Base-by-base conservation (phyloP, 2,113 vertebrate species). In the Sisor rabdophorus region DNA sequence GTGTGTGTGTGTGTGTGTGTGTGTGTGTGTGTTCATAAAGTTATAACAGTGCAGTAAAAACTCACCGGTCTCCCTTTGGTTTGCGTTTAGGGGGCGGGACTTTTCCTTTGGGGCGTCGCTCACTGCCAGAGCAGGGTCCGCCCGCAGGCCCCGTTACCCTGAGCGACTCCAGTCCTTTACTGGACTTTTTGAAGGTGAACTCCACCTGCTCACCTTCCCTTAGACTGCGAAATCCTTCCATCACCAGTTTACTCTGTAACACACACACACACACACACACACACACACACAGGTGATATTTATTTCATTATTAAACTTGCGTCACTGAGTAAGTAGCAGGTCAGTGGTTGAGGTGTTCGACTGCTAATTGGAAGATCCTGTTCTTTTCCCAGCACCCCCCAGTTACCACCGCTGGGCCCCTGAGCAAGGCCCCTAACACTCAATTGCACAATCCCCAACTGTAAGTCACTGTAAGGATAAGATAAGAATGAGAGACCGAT, bases 141-240 rank as follows among this genome's bases (percentile, higher is more conserved):
- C 97, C 97, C 80, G 95, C 95, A 79, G 96, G 97, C 85, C 96
- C 97, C 54, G 96, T 98, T 91, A 98, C 97, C 93, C 96, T 92
- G 92, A 98, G 93, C 83, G 96, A 96, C 93, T 99, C 97, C 91
- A 98, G 93, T 89, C 97, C 97, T 93, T 99, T 98, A 81, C 93
- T 97, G 89, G 96, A 99, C 92, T 96, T 98, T 90, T 98, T 98
- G 89, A 95, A 98, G 85, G 94, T 97, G 92, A 99, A 99, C 91
- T 99, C 97, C 90, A 98, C 96, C 89, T 93, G 94, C 93, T 98
- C 97, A 83, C 97, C 95, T 93, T 99, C 97, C 92, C 98, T 98
- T 87, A 99, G 91, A 89, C 97, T 99, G 93, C 97, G 95, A 93
- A 98, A 99, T 89, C 97, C 97, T 91, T 99, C 97, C 97, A 98